Conservation (phyloP, 2,113 vertebrate species). For the Athene cunicularia region DNA sequence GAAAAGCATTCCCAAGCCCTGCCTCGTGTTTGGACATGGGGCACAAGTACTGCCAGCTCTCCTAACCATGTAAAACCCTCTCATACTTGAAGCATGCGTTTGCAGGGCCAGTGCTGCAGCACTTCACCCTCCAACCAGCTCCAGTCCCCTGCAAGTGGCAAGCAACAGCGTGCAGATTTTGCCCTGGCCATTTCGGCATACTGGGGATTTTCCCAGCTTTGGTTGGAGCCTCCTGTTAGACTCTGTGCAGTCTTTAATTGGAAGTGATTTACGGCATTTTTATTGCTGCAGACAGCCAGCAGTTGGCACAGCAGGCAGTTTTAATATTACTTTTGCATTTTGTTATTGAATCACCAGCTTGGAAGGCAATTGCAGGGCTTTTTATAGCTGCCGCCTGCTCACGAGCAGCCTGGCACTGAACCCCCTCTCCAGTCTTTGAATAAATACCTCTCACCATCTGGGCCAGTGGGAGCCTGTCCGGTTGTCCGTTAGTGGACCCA, state of each 20-base stretch:
- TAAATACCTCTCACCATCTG: neutral
- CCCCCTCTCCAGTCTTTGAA: neutral
- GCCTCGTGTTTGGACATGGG: rapidly evolving
- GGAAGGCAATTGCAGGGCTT: neutral
- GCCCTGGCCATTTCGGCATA: rapidly evolving
- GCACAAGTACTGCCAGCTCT: neutral
- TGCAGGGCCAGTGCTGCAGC: neutral
- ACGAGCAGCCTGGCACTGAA: neutral
- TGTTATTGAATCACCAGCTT: conserved; percentile 37
- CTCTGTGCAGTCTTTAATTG: conserved; percentile 13
- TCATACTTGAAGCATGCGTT: neutral
- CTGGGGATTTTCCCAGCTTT: neutral
- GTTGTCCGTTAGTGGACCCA: rapidly evolving
- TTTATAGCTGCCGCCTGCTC: conserved; percentile 27
- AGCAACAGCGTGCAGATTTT: neutral
- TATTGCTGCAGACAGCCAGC: conserved; percentile 51
- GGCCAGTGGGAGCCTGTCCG: rapidly evolving
- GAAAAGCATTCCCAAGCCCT: neutral
- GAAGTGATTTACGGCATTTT: conserved; percentile 42
- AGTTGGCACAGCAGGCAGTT: conserved; percentile 51
- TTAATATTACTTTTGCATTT: conserved; percentile 42
- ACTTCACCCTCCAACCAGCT: neutral
- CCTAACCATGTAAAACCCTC: neutral
- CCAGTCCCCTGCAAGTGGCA: neutral
- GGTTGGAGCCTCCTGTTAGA: neutral